Base-by-base conservation (phyloP, 2,797 vertebrate genomes). In the Argentina silus region DNA sequence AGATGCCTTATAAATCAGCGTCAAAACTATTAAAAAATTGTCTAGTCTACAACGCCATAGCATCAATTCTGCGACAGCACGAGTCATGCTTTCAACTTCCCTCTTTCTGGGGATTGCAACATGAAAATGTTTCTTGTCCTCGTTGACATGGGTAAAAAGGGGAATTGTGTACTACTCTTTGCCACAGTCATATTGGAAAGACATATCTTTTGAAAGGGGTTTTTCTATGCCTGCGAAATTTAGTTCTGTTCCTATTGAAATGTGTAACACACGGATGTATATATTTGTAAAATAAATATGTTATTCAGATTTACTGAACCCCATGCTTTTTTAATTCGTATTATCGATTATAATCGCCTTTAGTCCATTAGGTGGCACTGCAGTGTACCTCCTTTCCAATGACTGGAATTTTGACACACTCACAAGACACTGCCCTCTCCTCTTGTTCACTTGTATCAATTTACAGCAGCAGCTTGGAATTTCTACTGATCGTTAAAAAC, bases 71-170 rank as follows among this genome's bases (percentile, higher is more conserved):
- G 62, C 23, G 12, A 47, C 67, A 57, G 67, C 73, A 61, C 62
- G 43, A 86, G 78, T 77, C 77, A 75, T 70, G 21, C 55, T 79
- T 78, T 81, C 56, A 53, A 92, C 89, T 92, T 90, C 92, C 89
- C 81, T 83, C 83, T 83, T 72, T 72, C 69, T 72, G 70, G 75
- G 78, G 78, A 89, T 93, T 93, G 91, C 90, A 83, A 91, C 87
- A 93, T 87, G 60, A 85, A 87, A 86, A 84, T 66, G 67, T 59
- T 73, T 57, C 64, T 76, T 80, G 86, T 91, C 89, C 78, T 83
- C 71, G 81, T 84, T 83, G 69, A 27, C 68, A 65, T 72, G 19
- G 62, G 36, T 17, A 81, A 88, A 92, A 91, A 91, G 86, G 53
- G 81, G 90, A 92, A 93, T 83, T 1, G 78, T 80, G 85, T 83